Evolutionary conservation across 2,888 invertebrate genomes (phyloP).

Genomic region (Thysanoteuthis rhombus): DNA sequence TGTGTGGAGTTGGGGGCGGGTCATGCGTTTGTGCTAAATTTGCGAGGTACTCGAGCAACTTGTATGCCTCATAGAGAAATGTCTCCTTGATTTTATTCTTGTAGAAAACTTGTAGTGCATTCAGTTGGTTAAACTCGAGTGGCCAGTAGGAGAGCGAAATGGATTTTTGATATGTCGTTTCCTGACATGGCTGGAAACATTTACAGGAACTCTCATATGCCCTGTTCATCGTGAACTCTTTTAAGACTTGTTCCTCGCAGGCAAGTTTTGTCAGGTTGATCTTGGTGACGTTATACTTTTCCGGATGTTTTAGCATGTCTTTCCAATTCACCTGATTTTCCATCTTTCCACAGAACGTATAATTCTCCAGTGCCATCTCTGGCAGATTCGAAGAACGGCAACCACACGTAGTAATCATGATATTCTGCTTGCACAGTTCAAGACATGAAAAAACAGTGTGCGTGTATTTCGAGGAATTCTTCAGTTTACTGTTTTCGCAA

Average conservation of each 20-base stretch:
- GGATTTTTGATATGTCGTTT: slow-evolving; percentile 59
- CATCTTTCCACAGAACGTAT: slow-evolving; percentile 56
- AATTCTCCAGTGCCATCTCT: slow-evolving; percentile 41
- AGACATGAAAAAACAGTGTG: slow-evolving; percentile 61
- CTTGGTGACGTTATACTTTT: slow-evolving; percentile 36
- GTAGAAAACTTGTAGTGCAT: slow-evolving; percentile 52
- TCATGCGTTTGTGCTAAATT: slow-evolving; percentile 35
- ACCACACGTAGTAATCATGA: slow-evolving; percentile 53
- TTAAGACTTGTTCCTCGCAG: slow-evolving; percentile 52
- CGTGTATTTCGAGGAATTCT: slow-evolving; percentile 46
- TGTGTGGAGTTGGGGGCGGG: slow-evolving; percentile 33
- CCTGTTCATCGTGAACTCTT: slow-evolving; percentile 54
- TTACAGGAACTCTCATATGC: slow-evolving; percentile 55
- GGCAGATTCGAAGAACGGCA: slow-evolving; percentile 60
- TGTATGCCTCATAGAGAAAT: slow-evolving; percentile 54
- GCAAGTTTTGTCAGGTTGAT: slow-evolving; percentile 45
- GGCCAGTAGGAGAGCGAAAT: slow-evolving; percentile 62
- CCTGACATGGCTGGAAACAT: slow-evolving; percentile 57
- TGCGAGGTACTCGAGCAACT: slow-evolving; percentile 43
- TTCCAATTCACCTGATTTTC: slow-evolving; percentile 48
- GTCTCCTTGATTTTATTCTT: slow-evolving; percentile 44
- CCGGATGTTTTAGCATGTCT: slow-evolving; percentile 31
- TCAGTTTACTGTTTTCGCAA: slow-evolving; percentile 51
- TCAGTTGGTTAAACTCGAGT: slow-evolving; percentile 58
- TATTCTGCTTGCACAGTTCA: slow-evolving; percentile 58